Percentiles rank a stretch among this genome's conserved stretches.
Evolutionary conservation across 2,888 invertebrate genomes (phyloP).

Genomic region (Stenurella melanura): DNA sequence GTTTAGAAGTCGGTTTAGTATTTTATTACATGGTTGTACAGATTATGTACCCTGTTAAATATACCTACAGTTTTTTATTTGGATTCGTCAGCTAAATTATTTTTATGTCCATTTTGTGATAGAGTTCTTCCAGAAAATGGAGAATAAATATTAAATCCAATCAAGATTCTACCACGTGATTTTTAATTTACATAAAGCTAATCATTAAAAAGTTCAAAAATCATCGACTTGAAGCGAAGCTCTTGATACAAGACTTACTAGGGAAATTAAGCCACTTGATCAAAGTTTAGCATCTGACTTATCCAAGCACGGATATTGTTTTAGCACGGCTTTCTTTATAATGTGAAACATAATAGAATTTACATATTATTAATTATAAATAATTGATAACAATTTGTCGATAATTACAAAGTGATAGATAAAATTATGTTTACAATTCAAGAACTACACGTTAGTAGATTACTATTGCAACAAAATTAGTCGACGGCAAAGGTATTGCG

Average conservation of each 20-base stretch:
- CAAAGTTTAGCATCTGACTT: background rate
- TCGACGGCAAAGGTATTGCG: background rate
- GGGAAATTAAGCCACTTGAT: background rate
- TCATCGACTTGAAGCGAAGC: background rate
- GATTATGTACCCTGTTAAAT: too few species aligned
- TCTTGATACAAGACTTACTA: background rate
- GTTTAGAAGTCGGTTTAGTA: too few species aligned
- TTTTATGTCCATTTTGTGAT: too few species aligned
- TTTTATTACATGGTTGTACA: too few species aligned
- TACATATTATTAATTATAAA: too few species aligned
- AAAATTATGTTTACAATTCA: background rate
- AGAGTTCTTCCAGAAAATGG: too few species aligned
- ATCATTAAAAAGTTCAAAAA: background rate
- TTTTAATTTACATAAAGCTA: background rate
- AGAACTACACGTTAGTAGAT: background rate
- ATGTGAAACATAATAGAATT: too few species aligned
- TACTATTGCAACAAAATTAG: background rate
- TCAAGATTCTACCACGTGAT: background rate
- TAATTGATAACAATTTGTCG: too few species aligned
- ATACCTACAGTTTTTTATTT: too few species aligned
- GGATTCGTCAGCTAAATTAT: too few species aligned
- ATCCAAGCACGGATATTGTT: background rate
- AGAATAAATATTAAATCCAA: too few species aligned
- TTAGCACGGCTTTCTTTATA: background rate
- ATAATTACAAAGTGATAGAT: too few species aligned